Evolutionary conservation across 2,797 vertebrate genomes (phyloP).

Genomic region (Sebastes cheni): DNA sequence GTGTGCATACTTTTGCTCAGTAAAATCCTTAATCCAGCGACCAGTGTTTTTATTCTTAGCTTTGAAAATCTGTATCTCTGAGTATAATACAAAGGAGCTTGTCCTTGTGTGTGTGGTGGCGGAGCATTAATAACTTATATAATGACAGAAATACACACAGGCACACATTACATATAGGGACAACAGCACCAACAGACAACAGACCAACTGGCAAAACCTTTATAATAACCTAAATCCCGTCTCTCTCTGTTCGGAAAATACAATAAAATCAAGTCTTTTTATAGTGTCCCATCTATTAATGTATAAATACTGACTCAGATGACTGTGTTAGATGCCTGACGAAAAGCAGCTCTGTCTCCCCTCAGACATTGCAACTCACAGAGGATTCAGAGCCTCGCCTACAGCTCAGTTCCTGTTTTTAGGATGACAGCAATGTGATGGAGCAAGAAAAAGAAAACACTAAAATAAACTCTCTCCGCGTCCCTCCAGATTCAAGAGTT

Average conservation of each 20-base stretch:
- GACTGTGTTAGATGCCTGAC: not conserved
- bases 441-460: not conserved
- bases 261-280: not conserved
- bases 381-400: not conserved
- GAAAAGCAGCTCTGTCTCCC: not conserved
- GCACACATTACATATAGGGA: not conserved
- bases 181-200: not conserved
- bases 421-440: not conserved
- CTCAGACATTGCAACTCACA: not conserved
- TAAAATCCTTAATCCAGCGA: too few species aligned
- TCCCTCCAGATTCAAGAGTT: not conserved
- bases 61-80: not conserved
- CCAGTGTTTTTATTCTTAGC: too few species aligned
- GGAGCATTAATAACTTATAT: too few species aligned
- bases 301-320: not conserved
- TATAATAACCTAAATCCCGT: not conserved
- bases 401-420: slow-evolving; percentile 1
- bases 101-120: too few species aligned
- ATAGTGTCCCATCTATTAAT: not conserved
- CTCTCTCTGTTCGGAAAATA: not conserved
- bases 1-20: too few species aligned
- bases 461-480: not conserved
- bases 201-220: not conserved
- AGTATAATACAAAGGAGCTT: not conserved
- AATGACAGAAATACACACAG: not conserved